Evolutionary conservation across 2,113 vertebrate species (phyloP).

Genomic region (Platysteira castanea): DNA sequence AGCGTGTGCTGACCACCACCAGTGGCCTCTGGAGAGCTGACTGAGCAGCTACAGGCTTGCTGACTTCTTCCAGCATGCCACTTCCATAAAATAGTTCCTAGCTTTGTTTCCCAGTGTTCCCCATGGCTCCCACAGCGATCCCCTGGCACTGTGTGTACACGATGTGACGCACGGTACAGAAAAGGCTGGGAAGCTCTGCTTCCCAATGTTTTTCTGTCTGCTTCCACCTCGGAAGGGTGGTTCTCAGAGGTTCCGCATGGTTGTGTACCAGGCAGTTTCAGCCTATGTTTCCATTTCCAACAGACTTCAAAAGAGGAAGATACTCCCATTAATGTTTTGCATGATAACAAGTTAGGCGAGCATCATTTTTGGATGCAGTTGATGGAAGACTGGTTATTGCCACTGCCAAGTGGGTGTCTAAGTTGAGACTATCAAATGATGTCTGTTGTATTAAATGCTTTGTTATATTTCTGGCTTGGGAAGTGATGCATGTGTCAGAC

Average conservation of each 20-base stretch:
- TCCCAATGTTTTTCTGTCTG: not conserved
- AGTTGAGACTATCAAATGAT: slow-evolving; percentile 49
- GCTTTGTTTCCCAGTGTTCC: not conserved
- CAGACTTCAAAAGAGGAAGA: slow-evolving; percentile 17
- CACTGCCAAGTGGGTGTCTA: slow-evolving; percentile 28
- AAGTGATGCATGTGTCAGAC: slow-evolving; percentile 35
- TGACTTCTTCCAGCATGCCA: not conserved
- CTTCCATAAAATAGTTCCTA: not conserved
- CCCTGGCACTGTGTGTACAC: not conserved
- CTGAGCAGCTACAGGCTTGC: not conserved
- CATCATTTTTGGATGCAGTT: not conserved
- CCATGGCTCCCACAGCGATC: not conserved
- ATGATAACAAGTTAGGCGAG: slow-evolving; percentile 46
- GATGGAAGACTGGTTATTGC: slow-evolving; percentile 36
- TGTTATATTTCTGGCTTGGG: slow-evolving; percentile 56
- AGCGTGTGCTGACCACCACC: not conserved
- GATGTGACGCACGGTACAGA: not conserved
- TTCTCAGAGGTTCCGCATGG: not conserved
- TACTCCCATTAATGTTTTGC: slow-evolving; percentile 56
- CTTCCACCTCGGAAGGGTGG: not conserved
- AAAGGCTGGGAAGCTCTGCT: not conserved
- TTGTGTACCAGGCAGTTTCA: not conserved
- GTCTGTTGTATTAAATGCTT: slow-evolving; percentile 49
- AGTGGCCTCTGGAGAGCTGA: not conserved
- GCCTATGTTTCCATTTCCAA: not conserved